Evolutionary conservation across 2,888 invertebrate species (phyloP).

Genomic region (Limnephilus rhombicus): DNA sequence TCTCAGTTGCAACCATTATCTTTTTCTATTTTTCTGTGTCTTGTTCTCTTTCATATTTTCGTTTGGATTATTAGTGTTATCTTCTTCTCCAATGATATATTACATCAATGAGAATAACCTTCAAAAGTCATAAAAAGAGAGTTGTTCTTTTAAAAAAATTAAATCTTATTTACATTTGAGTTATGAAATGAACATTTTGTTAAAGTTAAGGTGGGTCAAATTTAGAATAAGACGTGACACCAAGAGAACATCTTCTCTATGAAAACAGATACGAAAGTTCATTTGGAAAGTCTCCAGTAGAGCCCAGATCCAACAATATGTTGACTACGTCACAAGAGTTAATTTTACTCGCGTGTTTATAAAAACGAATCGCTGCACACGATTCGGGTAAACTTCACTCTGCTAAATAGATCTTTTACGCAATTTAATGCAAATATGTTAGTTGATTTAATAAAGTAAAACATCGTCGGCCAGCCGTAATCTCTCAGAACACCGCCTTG

Average conservation of each 20-base stretch:
- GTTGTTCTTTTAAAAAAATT: too few relatives aligned
- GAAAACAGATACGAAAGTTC: background rate
- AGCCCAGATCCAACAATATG: background rate
- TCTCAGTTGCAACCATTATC: too few relatives aligned
- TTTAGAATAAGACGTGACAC: background rate
- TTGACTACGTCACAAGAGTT: background rate
- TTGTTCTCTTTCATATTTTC: too few relatives aligned
- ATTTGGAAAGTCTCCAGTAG: background rate
- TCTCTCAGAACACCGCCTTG: too few relatives aligned
- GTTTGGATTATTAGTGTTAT: too few relatives aligned
- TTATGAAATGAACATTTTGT: too few relatives aligned
- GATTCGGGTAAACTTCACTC: background rate
- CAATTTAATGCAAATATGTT: background rate
- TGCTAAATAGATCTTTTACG: background rate
- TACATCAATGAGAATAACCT: too few relatives aligned
- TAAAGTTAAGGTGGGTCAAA: background rate
- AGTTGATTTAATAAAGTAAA: background rate
- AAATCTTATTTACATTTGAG: too few relatives aligned
- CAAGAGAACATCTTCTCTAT: background rate
- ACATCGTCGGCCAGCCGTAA: too few relatives aligned
- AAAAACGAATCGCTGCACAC: background rate
- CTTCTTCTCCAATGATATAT: too few relatives aligned
- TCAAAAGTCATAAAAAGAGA: too few relatives aligned
- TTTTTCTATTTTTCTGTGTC: too few relatives aligned
- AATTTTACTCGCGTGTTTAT: background rate